Conservation (phyloP, 2,888 invertebrate species). For the Eupelmus urozonus region DNA sequence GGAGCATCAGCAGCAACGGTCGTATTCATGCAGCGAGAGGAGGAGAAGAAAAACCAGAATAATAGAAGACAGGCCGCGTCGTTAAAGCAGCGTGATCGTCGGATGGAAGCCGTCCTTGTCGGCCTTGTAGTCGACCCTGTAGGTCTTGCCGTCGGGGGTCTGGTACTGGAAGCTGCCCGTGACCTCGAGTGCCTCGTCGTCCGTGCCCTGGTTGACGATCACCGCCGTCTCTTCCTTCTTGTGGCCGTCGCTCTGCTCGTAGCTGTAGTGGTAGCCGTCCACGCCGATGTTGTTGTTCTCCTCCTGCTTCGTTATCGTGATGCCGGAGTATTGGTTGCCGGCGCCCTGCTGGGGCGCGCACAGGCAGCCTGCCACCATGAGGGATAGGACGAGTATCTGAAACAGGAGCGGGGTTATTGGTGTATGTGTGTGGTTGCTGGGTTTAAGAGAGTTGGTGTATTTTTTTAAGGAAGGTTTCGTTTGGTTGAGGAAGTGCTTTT, state of each 20-base stretch:
- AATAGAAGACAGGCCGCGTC: slow-evolving; percentile 50
- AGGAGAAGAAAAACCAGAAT: no score
- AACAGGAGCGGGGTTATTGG: no score
- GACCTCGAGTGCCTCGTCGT: slow-evolving; percentile 72
- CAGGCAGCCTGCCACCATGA: slow-evolving; percentile 64
- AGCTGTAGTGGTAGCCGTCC: slow-evolving; percentile 73
- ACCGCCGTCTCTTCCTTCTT: slow-evolving; percentile 75
- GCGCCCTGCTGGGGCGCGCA: slow-evolving; percentile 69
- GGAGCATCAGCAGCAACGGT: no score
- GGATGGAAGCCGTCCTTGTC: slow-evolving; percentile 75
- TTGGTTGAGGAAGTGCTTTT: no score
- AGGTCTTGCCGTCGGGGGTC: slow-evolving; percentile 73
- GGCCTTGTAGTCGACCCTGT: slow-evolving; percentile 74
- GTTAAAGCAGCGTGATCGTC: slow-evolving; percentile 70
- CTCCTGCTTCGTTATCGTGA: slow-evolving; percentile 73
- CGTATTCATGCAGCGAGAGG: no score
- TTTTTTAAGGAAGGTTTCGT: no score
- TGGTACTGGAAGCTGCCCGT: slow-evolving; percentile 72
- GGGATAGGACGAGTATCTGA: slow-evolving; percentile 59
- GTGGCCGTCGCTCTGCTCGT: slow-evolving; percentile 76
- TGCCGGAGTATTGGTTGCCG: slow-evolving; percentile 66
- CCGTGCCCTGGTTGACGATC: slow-evolving; percentile 73
- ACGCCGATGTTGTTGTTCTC: slow-evolving; percentile 75
- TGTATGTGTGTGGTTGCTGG: no score
- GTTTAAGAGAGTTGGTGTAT: no score